phyloP scores from a whole-genome alignment of 1,140 invertebrate species.

The Parasteatoda tepidariorum region DNA sequence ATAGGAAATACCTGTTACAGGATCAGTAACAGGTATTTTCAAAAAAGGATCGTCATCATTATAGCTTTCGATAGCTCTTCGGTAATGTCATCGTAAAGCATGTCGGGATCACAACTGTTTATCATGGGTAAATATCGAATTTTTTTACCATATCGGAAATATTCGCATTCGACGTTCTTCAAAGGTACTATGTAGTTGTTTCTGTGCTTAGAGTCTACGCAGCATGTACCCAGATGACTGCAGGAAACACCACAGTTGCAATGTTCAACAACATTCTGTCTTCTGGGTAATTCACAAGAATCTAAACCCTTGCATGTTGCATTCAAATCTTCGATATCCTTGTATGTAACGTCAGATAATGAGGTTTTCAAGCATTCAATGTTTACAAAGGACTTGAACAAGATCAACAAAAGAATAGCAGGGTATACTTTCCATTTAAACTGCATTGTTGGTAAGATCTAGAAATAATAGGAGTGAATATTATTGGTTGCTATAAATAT shows the following conservation, averaged over 20 bases:
- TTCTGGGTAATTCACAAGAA: not conserved
- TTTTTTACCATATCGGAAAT: no score
- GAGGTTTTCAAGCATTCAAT: no score
- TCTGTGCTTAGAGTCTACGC: not conserved
- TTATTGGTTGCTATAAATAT: no score
- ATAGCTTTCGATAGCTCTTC: not conserved
- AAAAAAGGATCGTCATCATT: not conserved
- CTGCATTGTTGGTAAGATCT: no score
- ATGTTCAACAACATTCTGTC: not conserved
- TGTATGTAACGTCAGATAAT: not conserved
- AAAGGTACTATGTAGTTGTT: not conserved
- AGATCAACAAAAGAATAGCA: no score
- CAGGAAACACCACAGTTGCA: not conserved
- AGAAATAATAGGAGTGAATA: no score
- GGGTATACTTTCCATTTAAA: no score
- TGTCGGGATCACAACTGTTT: not conserved
- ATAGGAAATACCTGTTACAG: slow-evolving; percentile 70
- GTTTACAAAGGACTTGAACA: no score
- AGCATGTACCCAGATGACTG: not conserved
- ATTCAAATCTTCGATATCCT: not conserved
- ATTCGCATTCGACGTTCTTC: not conserved
- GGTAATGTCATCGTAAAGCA: not conserved
- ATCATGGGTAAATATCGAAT: not conserved
- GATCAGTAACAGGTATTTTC: slow-evolving; percentile 69
- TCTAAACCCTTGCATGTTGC: not conserved